Base-by-base conservation (phyloP, 2,888 invertebrate species). In the Escarpia spicata region DNA sequence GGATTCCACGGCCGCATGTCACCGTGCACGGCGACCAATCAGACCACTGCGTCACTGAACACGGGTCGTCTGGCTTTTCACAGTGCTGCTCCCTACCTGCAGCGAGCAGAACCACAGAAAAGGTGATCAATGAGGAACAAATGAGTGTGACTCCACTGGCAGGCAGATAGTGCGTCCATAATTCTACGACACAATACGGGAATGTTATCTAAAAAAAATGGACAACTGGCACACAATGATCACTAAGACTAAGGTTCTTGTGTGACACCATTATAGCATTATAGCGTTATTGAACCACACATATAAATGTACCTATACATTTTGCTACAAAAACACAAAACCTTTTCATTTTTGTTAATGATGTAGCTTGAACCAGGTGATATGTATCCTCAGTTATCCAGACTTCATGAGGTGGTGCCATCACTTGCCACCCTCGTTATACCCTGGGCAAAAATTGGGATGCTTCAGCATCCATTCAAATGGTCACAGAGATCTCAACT, bases 1-100 rank as follows among this genome's bases (percentile, higher is more conserved):
- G 97, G 0, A 97, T 97, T 93, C 98, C 97, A 26, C 95, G 94
- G 3, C 97, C 97, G 94, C 97, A 97, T 3, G 96, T 96, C 12
- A 96, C 97, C 58, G 96, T 96, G 94, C 97, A 97, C 2, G 96
- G 96, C 0, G 96, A 96, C 97, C 97, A 97, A n/a, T 96, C 96
- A 2, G 96, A 96, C 97, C 97, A 97, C 12, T 96, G 95, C 2
- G 96, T 96, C 6, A 96, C 96, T 26, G 75, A 75, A 26, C 75
- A 75, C 2, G 75, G 75, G 3, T 93, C 93, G 12, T 92, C 92
- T 19, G 91, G 89, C 60, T 92, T 92, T 91, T 94, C 94, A 91
- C 94, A 94, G 92, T 93, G 93, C 91, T 94, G 94, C 92, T 94
- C 94, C 91, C 91, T 91, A 91, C 91, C 43, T 43, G 91, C 91